phyloP scores from a whole-genome alignment of 2,888 invertebrate species.

The Ectemnius continuus region DNA sequence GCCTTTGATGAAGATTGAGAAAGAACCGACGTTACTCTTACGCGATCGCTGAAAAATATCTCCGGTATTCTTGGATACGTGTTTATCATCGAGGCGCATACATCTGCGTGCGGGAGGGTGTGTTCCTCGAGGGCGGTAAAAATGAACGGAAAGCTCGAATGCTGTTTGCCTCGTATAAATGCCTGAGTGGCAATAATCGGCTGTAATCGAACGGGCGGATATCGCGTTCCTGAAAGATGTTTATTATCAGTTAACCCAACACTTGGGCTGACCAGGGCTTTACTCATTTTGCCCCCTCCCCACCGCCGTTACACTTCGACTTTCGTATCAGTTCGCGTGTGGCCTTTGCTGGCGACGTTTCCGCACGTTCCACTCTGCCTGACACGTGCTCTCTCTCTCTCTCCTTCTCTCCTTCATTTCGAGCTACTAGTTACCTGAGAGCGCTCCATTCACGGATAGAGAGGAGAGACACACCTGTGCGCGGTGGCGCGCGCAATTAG shows the following conservation, averaged over 20 bases:
- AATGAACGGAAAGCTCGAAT: not conserved
- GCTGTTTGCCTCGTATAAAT: slow-evolving; percentile 20
- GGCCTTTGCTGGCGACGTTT: slow-evolving; percentile 37
- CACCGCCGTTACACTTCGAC: slow-evolving; percentile 36
- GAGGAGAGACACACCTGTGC: too few relatives aligned
- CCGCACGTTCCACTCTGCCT: slow-evolving; percentile 17
- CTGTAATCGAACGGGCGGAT: slow-evolving; percentile 11
- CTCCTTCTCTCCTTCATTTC: too few relatives aligned
- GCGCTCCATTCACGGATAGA: too few relatives aligned
- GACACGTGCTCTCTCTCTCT: not conserved
- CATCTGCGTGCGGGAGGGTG: too few relatives aligned
- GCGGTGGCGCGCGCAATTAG: not conserved
- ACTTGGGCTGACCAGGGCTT: slow-evolving; percentile 37
- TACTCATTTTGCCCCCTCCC: slow-evolving; percentile 22
- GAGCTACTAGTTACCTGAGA: too few relatives aligned
- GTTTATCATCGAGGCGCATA: too few relatives aligned
- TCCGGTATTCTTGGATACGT: too few relatives aligned
- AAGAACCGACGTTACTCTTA: too few relatives aligned
- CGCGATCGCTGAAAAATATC: too few relatives aligned
- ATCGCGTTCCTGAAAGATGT: slow-evolving; percentile 55
- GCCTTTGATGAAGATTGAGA: not conserved
- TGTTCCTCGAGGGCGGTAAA: too few relatives aligned
- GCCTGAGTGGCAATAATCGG: not conserved
- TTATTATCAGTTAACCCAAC: slow-evolving; percentile 64
- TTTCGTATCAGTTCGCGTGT: slow-evolving; percentile 53